Base-by-base conservation (phyloP, 1,140 invertebrate species). In the Euglossa dilemma region DNA sequence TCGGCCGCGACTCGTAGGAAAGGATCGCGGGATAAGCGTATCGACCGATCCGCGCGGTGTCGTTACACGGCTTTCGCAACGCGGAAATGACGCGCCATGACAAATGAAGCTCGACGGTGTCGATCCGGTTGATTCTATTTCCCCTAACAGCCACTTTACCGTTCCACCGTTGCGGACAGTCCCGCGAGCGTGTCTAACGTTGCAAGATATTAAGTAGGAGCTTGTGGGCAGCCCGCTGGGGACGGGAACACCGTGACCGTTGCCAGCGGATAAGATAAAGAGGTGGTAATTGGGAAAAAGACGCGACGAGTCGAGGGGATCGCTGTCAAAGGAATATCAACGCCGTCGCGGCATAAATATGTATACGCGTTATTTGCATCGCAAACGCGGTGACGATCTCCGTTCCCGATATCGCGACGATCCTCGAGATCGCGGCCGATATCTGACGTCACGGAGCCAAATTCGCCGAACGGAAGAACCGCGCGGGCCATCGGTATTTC, bases 331-430 rank as follows among this genome's bases (percentile, higher is more conserved):
- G 50, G 71, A 81, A 81, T 80, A 74, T 56, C 80, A 54, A 67
- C 63, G 47, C 11, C 9, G 47, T 16, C 36, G 50, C 20, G 25
- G 43, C 59, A 78, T 87, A 87, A 84, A 87, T 82, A 87, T 87
- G 79, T 83, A 84, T 79, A 61, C 71, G 73, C 80, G 78, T 54
- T 87, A 86, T 84, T 87, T 87, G 66, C 85, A 80, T 74, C 69
- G 57, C 77, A 83, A 87, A 87, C 80, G 71, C 25, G 45, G 20
- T 20, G 78, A 63, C 56, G 47, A 43, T 73, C 78, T 72, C 54
- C 45, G 70, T 43, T 56, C 23, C 14, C 28, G 66, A 63, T 72
- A 72, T 52, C 45, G n/a, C 16, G 36, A 20, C 18, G 67, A 80
- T 50, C 78, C 14, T 52, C 7, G 57, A 54, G 43, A 82, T 20